These are phyloP conservation scores for Chironomus striatipennis DNA, from an alignment of 1,140 invertebrate genomes.

Conservation along the genomic window DNA sequence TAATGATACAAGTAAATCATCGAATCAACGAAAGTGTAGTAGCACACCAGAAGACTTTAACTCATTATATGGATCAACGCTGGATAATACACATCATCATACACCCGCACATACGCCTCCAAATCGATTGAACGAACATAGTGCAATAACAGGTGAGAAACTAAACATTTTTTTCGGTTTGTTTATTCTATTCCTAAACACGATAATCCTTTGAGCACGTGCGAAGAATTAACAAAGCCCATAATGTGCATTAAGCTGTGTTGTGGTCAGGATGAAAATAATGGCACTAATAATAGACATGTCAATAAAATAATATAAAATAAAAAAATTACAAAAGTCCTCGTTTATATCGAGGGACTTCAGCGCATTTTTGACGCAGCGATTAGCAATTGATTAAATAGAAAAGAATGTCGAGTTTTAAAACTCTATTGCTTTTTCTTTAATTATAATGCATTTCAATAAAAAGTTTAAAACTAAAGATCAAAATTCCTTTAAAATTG, in stretches of 20 bases:
- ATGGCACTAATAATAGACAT: background rate
- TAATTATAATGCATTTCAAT: too few species aligned
- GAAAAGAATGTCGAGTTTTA: too few species aligned
- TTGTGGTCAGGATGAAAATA: background rate
- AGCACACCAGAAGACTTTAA: conserved; percentile 74
- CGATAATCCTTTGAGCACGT: background rate
- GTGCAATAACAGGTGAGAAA: conserved; percentile 29
- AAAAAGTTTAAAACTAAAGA: too few species aligned
- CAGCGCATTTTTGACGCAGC: too few species aligned
- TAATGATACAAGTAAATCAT: conserved; percentile 39
- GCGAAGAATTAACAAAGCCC: background rate
- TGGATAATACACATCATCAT: conserved; percentile 42
- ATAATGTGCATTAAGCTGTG: background rate
- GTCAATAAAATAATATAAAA: too few species aligned
- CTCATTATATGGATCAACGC: conserved; percentile 52
- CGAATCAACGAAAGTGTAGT: conserved; percentile 62
- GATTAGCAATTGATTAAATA: too few species aligned
- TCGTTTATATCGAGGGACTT: too few species aligned
- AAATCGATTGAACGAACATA: conserved; percentile 40
- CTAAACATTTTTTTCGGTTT: too few species aligned
- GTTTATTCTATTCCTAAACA: background rate
- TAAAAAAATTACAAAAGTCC: too few species aligned
- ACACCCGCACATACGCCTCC: conserved; percentile 53
- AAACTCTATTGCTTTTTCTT: too few species aligned
- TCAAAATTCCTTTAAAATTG: too few species aligned